A percentile compares a stretch with the other conserved stretches of the same genome.
Evolutionary conservation across 2,113 vertebrate species (phyloP).

Genomic region (Ctenodactylus gundi): DNA sequence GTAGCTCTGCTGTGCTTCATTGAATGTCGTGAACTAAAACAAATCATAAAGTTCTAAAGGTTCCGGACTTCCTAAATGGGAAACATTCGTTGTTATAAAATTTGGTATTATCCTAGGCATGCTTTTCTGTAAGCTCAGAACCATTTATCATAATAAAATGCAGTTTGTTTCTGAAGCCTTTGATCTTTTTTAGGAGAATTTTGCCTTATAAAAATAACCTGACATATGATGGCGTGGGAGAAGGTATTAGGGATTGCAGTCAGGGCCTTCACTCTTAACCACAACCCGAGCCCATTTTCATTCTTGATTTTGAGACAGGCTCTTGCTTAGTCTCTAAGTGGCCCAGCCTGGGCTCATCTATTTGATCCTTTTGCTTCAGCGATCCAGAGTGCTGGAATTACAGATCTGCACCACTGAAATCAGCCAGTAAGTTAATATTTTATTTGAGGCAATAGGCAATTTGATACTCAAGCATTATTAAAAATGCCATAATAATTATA

Average conservation of each 20-base stretch:
- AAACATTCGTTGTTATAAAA: not conserved
- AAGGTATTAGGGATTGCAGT: no score
- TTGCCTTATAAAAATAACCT: not conserved
- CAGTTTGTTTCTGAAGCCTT: conserved; percentile 3
- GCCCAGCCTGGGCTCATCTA: no score
- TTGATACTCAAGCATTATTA: not conserved
- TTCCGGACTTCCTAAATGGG: not conserved
- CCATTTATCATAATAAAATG: not conserved
- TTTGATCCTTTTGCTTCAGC: no score
- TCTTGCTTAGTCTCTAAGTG: no score
- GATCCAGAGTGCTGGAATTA: no score
- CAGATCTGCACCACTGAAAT: no score
- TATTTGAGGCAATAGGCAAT: not conserved
- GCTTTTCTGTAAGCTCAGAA: not conserved
- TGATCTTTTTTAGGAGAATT: not conserved
- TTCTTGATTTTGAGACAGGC: no score
- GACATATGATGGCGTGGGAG: no score
- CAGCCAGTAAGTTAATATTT: conserved; percentile 28
- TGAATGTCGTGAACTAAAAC: not conserved
- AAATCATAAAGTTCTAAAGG: not conserved
- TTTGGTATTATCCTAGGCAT: not conserved
- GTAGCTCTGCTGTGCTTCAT: not conserved
- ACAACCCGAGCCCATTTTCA: no score
- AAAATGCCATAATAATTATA: not conserved
- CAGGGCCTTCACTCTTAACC: no score